These are phyloP conservation scores for Dexiosoma caninum DNA, from an alignment of 2,888 invertebrate genomes.

Conservation along the genomic window DNA sequence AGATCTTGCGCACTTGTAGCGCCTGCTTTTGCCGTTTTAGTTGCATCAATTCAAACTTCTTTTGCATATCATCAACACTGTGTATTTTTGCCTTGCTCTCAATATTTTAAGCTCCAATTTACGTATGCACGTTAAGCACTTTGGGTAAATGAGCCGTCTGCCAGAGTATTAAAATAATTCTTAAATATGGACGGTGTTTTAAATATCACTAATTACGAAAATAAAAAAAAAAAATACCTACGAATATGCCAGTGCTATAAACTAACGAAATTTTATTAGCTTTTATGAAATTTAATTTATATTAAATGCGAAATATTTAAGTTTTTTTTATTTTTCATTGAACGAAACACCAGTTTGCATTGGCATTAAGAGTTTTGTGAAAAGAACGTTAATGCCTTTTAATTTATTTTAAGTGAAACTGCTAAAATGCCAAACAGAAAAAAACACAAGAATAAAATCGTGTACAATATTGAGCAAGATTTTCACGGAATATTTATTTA, in stretches of 20 bases:
- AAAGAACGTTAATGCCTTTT: too few species aligned
- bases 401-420: too few species aligned
- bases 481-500: too few species aligned
- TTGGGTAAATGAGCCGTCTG: constrained; percentile 5
- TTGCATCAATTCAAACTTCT: neutral
- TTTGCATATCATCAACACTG: neutral
- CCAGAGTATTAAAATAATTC: neutral
- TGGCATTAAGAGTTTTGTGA: too few species aligned
- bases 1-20: neutral
- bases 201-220: constrained; percentile 2
- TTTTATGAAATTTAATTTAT: constrained; percentile 20
- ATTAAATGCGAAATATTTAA: neutral
- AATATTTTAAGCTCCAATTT: neutral
- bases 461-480: too few species aligned
- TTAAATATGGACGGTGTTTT: neutral
- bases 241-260: too few species aligned
- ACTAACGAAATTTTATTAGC: constrained; percentile 5
- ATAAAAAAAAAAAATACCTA: neutral
- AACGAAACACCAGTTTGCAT: neutral
- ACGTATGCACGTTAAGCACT: neutral
- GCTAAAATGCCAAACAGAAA: too few species aligned
- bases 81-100: neutral
- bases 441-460: too few species aligned
- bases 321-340: too few species aligned
- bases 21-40: neutral